A percentile compares a stretch with the other conserved stretches of the same genome.
Evolutionary conservation across 2,113 vertebrate genomes (phyloP).

Genomic region (Mohoua ochrocephala): DNA sequence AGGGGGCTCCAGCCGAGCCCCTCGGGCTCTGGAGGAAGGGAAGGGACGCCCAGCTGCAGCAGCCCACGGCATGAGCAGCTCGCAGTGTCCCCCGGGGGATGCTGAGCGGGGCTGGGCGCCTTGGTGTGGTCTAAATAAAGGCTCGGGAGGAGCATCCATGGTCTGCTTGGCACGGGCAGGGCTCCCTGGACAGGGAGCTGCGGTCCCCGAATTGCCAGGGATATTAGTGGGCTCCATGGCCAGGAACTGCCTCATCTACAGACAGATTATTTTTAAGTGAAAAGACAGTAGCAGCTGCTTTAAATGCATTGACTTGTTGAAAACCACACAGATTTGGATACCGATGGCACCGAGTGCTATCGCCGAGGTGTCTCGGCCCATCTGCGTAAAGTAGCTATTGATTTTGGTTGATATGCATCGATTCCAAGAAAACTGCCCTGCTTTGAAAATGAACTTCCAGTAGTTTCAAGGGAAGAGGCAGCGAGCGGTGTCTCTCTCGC

Average conservation of each 20-base stretch:
- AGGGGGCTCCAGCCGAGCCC: neutral
- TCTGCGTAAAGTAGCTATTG: constrained; percentile 68
- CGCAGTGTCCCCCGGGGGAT: fast-evolving
- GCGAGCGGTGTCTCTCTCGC: neutral
- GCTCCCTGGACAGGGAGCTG: neutral
- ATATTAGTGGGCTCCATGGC: neutral
- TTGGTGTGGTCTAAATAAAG: neutral
- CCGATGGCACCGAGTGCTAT: constrained; percentile 11
- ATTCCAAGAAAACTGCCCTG: constrained; percentile 72
- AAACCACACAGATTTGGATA: constrained; percentile 61
- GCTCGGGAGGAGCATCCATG: fast-evolving
- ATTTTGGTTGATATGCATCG: constrained; percentile 77
- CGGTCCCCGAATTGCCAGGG: neutral
- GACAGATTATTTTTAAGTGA: constrained; percentile 46
- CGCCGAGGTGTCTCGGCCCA: constrained; percentile 66
- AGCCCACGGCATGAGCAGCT: fast-evolving
- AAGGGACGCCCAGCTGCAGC: neutral
- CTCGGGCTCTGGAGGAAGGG: fast-evolving
- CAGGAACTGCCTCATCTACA: constrained; percentile 33
- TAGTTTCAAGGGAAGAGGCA: constrained; percentile 53
- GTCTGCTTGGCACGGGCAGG: neutral
- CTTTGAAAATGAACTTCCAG: constrained; percentile 78
- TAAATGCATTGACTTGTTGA: constrained; percentile 61
- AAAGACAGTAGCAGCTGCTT: constrained; percentile 61
- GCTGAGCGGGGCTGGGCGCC: fast-evolving